Evolutionary conservation across 2,113 vertebrate species (phyloP).

Genomic region (Rhodinocichla rosea): DNA sequence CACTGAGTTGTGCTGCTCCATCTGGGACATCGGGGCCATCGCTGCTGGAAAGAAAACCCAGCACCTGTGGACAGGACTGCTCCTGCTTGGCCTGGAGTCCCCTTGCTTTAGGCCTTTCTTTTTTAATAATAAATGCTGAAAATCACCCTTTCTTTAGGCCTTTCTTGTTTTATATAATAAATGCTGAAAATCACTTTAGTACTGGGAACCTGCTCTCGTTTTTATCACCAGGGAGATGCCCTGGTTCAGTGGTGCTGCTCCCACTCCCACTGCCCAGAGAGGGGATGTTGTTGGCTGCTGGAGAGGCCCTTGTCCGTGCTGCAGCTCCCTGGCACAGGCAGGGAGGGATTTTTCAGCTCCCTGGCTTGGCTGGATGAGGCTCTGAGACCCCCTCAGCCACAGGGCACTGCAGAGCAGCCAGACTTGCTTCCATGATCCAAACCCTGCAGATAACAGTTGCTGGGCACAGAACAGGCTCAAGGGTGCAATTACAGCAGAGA

Average conservation of each 20-base stretch:
- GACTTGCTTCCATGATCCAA: not conserved
- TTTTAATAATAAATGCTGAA: too few relatives aligned
- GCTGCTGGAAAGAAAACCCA: too few relatives aligned
- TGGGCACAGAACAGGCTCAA: not conserved
- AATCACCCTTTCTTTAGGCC: too few relatives aligned
- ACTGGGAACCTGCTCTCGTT: too few relatives aligned
- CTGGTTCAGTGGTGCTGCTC: not conserved
- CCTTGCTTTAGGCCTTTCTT: too few relatives aligned
- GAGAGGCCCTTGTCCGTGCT: not conserved
- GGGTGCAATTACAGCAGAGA: not conserved
- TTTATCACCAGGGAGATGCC: not conserved
- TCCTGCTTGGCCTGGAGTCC: too few relatives aligned
- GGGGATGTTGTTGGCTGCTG: not conserved
- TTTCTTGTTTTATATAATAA: too few relatives aligned
- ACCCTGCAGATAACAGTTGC: not conserved
- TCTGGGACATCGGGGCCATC: too few relatives aligned
- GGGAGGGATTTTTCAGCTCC: not conserved
- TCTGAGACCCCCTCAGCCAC: not conserved
- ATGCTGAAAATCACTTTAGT: too few relatives aligned
- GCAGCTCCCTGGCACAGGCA: not conserved
- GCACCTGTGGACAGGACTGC: accelerated
- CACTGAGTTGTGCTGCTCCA: too few relatives aligned
- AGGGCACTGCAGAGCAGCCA: not conserved
- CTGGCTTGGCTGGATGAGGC: accelerated
- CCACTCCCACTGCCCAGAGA: accelerated